Evolutionary conservation across 2,113 vertebrate species (phyloP).

Genomic region (Corvus hawaiiensis): DNA sequence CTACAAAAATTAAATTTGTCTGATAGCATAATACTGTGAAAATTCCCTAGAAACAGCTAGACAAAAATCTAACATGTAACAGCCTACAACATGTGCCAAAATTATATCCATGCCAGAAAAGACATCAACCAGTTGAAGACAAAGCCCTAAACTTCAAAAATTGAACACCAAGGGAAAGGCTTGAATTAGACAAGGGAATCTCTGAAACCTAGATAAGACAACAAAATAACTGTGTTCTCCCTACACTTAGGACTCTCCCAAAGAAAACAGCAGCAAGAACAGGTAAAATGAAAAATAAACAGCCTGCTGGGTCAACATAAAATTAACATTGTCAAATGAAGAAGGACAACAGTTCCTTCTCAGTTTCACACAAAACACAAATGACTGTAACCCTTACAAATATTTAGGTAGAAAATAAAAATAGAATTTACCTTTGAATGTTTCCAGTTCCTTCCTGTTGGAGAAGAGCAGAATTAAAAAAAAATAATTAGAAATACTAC

Average conservation of each 20-base stretch:
- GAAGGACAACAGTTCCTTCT: not conserved
- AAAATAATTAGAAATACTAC: not conserved
- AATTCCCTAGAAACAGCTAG: not conserved
- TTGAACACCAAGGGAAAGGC: not conserved
- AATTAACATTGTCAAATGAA: not conserved
- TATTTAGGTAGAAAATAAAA: not conserved
- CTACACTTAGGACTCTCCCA: not conserved
- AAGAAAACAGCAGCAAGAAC: not conserved
- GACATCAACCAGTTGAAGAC: not conserved
- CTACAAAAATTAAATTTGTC: not conserved
- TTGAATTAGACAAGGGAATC: not conserved
- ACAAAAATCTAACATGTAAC: not conserved
- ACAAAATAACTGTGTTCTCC: not conserved
- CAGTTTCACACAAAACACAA: not conserved
- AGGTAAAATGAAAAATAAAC: not conserved
- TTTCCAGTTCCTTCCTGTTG: constrained; percentile 88
- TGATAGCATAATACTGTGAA: not conserved
- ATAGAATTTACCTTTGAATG: constrained; percentile 84
- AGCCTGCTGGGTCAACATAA: not conserved
- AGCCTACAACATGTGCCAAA: not conserved
- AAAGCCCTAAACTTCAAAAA: not conserved
- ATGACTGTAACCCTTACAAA: not conserved
- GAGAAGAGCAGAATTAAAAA: constrained; percentile 36
- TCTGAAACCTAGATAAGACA: not conserved
- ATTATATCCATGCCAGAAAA: not conserved